These are phyloP conservation scores for Oncorhynchus kisutch DNA, from an alignment of 2,113 vertebrate genomes.

Conservation along the genomic window DNA sequence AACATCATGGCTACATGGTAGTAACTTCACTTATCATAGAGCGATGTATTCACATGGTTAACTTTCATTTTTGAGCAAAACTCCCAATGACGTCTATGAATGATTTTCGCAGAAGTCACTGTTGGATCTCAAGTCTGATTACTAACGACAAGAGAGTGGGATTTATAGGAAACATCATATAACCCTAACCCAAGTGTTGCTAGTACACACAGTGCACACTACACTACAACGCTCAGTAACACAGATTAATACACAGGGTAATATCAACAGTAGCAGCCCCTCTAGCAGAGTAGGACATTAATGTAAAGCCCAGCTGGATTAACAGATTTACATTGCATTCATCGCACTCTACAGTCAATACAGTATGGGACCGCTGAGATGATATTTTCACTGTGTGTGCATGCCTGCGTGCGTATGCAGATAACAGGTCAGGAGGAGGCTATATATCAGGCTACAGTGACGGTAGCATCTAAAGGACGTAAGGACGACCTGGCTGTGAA, in stretches of 20 bases:
- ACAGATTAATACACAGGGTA: neutral
- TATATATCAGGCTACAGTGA: slow-evolving; percentile 57
- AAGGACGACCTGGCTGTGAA: slow-evolving; percentile 57
- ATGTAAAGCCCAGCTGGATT: neutral
- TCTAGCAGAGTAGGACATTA: neutral
- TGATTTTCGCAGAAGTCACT: too few relatives aligned
- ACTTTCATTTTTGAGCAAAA: too few relatives aligned
- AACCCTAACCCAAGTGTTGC: too few relatives aligned
- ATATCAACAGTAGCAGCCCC: neutral
- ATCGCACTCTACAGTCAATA: neutral
- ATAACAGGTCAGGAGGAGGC: slow-evolving; percentile 67
- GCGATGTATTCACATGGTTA: too few relatives aligned
- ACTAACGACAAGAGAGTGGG: too few relatives aligned
- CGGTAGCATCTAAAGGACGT: slow-evolving; percentile 51
- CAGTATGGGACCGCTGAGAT: neutral
- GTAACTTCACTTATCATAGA: too few relatives aligned
- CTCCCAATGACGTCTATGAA: too few relatives aligned
- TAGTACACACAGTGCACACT: neutral
- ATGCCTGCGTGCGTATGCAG: slow-evolving; percentile 55
- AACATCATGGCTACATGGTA: too few relatives aligned
- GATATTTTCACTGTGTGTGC: neutral
- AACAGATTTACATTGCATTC: neutral
- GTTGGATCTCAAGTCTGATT: too few relatives aligned
- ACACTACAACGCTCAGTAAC: neutral
- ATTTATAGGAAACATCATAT: too few relatives aligned